Evolutionary conservation across 1,140 invertebrate genomes (phyloP), one percentile per base, ranked within the genome.

Genomic region (Tetramorium alpestre): DNA sequence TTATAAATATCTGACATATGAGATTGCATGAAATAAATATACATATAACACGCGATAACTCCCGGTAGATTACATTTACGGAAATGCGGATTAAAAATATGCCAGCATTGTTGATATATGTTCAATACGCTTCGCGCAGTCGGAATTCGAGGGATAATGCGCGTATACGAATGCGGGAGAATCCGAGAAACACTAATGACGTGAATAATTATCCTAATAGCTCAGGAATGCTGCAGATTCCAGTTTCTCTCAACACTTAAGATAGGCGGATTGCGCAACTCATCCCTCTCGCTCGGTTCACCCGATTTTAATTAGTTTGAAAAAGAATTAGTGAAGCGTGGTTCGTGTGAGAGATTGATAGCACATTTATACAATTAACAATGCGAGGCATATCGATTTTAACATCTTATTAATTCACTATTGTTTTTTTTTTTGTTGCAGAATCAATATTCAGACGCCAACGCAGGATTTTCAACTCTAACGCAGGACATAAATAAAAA

Each of bases 201-300:
- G 51, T 11, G 64, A 80, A 86, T 86, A 86, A 86, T 86, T 81
- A 86, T 86, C 22, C 16, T 69, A 80, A 81, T 86, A 67, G 13
- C 64, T 67, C 41, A 0, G 25, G 2, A 7, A 86, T 56, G 38
- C 49, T 58, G 51, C 6, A 11, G 38, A 33, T 28, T 86, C 28
- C 65, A 47, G 3, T 54, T 65, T 77, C 67, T 84, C 58, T 25
- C 76, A 49, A 25, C 28, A 22, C 44, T 47, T 80, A 62, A 69
- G 38, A 80, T 67, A 86, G 73, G 4, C 51, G 38, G 25, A 65
- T 67, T 28, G 51, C 54, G 51, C 44, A 49, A 81, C 70, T 86
- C 69, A 70, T 86, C 18, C 44, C 41, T 60, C 33, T 70, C 51
- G 18, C 62, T 80, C 13, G 41, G 25, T 80, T 70, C 60, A 60